Evolutionary conservation across 2,797 vertebrate species (phyloP).

Genomic region (Psittacula derbiana): DNA sequence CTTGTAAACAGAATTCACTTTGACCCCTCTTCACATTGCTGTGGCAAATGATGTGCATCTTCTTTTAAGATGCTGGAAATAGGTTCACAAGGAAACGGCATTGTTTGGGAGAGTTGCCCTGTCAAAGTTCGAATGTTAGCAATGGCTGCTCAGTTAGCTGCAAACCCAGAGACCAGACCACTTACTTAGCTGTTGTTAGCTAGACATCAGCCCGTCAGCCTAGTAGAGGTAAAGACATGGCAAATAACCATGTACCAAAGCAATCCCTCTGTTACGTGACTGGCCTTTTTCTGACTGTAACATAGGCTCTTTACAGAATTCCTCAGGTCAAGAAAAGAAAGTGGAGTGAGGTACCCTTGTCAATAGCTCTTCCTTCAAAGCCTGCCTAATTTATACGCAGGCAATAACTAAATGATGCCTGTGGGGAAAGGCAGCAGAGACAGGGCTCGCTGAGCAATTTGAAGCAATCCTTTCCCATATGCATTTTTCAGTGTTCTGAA

Average conservation of each 20-base stretch:
- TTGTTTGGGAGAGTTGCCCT: not conserved
- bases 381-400: slow-evolving; percentile 45
- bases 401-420: slow-evolving; percentile 45
- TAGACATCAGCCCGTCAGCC: not conserved
- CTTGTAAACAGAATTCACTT: not conserved
- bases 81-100: not conserved
- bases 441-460: slow-evolving; percentile 8
- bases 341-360: slow-evolving; percentile 18
- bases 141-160: not conserved
- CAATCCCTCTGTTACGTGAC: not conserved
- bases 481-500: slow-evolving; percentile 26
- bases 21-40: not conserved
- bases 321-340: not conserved
- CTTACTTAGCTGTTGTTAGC: not conserved
- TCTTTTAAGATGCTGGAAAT: not conserved
- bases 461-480: not conserved
- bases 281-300: not conserved
- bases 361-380: slow-evolving; percentile 33
- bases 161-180: not conserved
- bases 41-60: not conserved
- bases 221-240: not conserved
- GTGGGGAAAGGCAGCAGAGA: slow-evolving; percentile 50
- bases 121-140: not conserved
- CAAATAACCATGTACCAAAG: not conserved
- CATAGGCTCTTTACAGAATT: not conserved